Evolutionary conservation across 2,113 vertebrate species (phyloP).

Genomic region (Aythya baeri): DNA sequence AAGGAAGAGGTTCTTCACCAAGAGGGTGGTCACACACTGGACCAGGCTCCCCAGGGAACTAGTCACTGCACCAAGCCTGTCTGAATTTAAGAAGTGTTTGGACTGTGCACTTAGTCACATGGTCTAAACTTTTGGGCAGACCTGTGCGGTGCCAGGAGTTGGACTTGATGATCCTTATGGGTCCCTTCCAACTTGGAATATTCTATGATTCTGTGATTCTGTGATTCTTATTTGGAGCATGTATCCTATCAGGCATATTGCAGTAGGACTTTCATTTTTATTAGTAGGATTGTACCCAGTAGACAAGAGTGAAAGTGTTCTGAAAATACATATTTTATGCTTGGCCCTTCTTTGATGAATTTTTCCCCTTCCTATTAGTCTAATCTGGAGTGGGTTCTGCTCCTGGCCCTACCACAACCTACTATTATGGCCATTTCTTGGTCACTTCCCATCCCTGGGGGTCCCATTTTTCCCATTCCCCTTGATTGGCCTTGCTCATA

Average conservation of each 20-base stretch:
- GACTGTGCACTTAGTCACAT: no score
- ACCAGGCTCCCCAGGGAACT: no score
- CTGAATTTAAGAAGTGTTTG: no score
- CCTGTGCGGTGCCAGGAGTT: no score
- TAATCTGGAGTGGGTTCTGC: background rate
- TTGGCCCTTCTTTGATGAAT: background rate
- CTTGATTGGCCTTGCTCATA: background rate
- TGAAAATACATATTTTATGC: background rate
- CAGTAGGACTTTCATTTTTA: background rate
- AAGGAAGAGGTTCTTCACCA: no score
- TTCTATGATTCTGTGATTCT: no score
- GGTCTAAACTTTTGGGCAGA: no score
- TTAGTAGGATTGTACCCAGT: background rate
- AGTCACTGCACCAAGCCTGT: no score
- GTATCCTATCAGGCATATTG: background rate
- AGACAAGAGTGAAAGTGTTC: background rate
- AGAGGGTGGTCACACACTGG: no score
- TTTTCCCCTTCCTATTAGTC: background rate
- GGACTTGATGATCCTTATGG: no score
- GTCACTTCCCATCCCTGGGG: background rate
- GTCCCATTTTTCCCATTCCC: fast-evolving
- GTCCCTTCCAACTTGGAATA: no score
- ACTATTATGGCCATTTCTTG: background rate
- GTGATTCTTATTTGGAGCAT: background rate
- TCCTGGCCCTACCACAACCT: background rate